A percentile compares a stretch with the other conserved stretches of the same genome.
These are phyloP conservation scores for Crenichthys baileyi DNA, from an alignment of 2,797 vertebrate genomes.

Conservation along the genomic window DNA sequence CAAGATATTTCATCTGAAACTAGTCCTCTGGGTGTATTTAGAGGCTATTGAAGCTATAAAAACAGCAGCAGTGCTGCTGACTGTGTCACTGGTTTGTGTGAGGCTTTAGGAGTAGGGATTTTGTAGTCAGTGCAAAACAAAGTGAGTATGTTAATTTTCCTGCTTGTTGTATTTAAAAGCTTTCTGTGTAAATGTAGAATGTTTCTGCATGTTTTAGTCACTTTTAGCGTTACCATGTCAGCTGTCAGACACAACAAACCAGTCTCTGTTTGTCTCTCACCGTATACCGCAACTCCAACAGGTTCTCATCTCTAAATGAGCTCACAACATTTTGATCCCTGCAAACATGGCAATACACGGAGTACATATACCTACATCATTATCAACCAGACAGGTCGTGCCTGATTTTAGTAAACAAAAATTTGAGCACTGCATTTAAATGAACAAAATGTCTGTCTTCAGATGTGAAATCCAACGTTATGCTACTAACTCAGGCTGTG, in stretches of 20 bases:
- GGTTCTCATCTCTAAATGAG: neutral
- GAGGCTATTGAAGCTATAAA: constrained; percentile 12
- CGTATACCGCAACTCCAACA: neutral
- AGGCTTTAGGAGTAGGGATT: neutral
- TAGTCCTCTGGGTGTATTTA: constrained; percentile 26
- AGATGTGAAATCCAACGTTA: neutral
- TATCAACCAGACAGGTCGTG: neutral
- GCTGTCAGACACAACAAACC: neutral
- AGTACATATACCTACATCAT: neutral
- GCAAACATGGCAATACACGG: neutral
- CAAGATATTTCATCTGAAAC: constrained; percentile 26
- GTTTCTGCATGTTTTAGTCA: neutral
- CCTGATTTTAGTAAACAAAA: neutral
- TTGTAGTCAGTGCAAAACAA: neutral
- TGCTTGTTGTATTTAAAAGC: neutral
- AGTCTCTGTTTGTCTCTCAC: neutral
- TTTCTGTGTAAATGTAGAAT: neutral
- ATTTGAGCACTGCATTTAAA: neutral
- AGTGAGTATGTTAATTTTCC: neutral
- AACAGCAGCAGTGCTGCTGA: neutral
- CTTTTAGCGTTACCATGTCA: neutral
- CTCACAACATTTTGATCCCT: neutral
- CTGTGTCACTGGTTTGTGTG: constrained; percentile 9
- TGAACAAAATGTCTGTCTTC: neutral
- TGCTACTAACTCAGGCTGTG: neutral